These are phyloP conservation scores for Molossus molossus DNA, from an alignment of 2,797 vertebrate genomes.

Conservation along the genomic window DNA sequence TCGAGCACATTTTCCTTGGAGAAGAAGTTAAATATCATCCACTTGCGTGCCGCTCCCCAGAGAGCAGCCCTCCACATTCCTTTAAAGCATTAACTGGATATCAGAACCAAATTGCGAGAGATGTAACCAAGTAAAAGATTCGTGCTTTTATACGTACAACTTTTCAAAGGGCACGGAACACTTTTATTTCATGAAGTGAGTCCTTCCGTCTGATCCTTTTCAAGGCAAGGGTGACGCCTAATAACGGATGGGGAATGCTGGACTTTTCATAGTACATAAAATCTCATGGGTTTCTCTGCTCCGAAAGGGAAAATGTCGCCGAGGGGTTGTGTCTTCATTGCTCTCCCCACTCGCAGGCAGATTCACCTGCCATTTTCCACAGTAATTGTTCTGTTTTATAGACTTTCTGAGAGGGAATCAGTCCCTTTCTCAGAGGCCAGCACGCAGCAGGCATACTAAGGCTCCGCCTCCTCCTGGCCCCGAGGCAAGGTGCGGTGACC, in stretches of 20 bases:
- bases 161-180: not conserved
- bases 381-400: not conserved
- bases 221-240: not conserved
- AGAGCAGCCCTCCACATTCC: not conserved
- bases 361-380: not conserved
- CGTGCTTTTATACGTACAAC: not conserved
- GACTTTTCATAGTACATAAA: not conserved
- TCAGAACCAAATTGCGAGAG: conserved; percentile 41
- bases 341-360: not conserved
- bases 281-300: not conserved
- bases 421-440: not conserved
- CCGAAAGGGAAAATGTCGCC: not conserved
- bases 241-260: not conserved
- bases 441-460: not conserved
- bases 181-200: conserved; percentile 20
- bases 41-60: not conserved
- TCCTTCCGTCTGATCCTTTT: conserved; percentile 24
- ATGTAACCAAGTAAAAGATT: not conserved
- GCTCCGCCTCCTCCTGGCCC: not conserved
- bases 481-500: not conserved
- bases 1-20: conserved; percentile 6
- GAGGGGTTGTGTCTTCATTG: not conserved
- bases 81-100: not conserved
- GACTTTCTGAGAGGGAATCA: not conserved
- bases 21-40: conserved; percentile 52